Percentiles rank a stretch among this genome's conserved stretches.
Conservation (phyloP, 2,113 vertebrate species). For the Macaca mulatta region DNA sequence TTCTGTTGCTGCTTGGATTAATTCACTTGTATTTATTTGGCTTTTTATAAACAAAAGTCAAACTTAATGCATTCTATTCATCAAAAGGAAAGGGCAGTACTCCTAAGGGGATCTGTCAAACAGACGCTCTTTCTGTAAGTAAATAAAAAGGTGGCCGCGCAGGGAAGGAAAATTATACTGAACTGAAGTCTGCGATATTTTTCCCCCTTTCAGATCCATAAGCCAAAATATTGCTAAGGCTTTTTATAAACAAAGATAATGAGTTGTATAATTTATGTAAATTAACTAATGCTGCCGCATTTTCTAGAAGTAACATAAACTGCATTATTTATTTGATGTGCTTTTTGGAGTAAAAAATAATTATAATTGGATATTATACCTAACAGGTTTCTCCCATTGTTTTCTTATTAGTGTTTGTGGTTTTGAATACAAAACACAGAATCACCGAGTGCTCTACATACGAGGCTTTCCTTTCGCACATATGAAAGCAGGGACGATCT, state of each 20-base stretch:
- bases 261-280: slow-evolving; percentile 85
- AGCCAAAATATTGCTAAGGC: slow-evolving; percentile 79
- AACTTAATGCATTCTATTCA: slow-evolving; percentile 9
- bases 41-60: slow-evolving; percentile 57
- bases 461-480: neutral
- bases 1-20: neutral
- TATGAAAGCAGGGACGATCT: neutral
- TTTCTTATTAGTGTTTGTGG: slow-evolving; percentile 61
- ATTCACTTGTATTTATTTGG: slow-evolving; percentile 32
- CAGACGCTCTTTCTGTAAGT: slow-evolving; percentile 37
- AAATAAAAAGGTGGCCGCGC: slow-evolving; percentile 51
- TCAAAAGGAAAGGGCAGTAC: slow-evolving; percentile 36
- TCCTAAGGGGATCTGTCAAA: neutral
- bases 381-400: slow-evolving; percentile 67
- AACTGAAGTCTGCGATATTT: slow-evolving; percentile 44
- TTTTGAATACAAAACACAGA: slow-evolving; percentile 29
- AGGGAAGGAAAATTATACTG: neutral
- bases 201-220: slow-evolving; percentile 57
- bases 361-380: slow-evolving; percentile 76
- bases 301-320: slow-evolving; percentile 77
- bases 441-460: rapidly evolving
- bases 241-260: slow-evolving; percentile 85
- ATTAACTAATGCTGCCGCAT: slow-evolving; percentile 80
- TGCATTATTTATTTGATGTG: slow-evolving; percentile 82
- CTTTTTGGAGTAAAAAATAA: slow-evolving; percentile 80